phyloP scores from a whole-genome alignment of 2,113 vertebrate genomes.

The Capreolus pygargus region DNA sequence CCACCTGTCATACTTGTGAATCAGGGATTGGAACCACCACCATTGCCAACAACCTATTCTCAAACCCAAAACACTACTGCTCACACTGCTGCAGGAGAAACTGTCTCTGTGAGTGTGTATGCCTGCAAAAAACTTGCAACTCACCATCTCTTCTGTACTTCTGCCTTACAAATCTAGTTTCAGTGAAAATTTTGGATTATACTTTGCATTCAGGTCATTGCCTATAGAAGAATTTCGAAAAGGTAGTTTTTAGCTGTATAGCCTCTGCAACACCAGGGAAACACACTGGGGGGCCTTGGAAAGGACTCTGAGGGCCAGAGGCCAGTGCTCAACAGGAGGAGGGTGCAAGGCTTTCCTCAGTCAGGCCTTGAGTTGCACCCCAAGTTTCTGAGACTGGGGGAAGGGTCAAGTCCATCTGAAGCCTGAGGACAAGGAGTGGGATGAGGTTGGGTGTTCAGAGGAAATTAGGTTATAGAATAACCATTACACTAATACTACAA shows the following conservation, averaged over 20 bases:
- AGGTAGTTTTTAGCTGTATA: background rate
- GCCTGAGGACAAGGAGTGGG: background rate
- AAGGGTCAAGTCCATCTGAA: background rate
- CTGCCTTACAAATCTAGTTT: background rate
- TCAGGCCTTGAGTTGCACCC: background rate
- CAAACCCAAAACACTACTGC: background rate
- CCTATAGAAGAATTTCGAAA: background rate
- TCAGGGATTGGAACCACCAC: background rate
- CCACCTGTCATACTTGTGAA: background rate
- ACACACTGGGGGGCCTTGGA: background rate
- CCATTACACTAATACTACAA: background rate
- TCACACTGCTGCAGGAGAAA: background rate
- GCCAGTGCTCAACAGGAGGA: background rate
- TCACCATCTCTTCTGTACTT: background rate
- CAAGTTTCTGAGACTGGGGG: background rate
- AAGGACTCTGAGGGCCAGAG: background rate
- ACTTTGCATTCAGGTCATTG: background rate
- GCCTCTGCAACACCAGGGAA: background rate
- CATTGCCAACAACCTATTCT: background rate
- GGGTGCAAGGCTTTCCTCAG: background rate
- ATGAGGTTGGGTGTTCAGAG: background rate
- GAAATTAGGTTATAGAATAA: background rate
- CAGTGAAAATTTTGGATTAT: background rate
- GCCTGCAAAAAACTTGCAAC: background rate
- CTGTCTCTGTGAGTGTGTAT: background rate